Conservation (phyloP, 2,888 invertebrate species). For the Lamproptera curius region DNA sequence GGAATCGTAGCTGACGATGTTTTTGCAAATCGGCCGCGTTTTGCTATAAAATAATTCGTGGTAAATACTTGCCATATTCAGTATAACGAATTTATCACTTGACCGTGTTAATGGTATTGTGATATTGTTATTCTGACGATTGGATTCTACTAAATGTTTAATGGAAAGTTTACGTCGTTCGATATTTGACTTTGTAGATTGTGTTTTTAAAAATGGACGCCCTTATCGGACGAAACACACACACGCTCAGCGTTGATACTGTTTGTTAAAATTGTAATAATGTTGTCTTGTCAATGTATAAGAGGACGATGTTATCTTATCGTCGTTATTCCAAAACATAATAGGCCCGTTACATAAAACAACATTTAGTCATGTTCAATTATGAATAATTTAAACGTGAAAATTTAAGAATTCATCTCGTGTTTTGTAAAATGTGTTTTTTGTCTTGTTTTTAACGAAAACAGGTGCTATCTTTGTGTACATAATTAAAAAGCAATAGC, state of each 20-base stretch:
- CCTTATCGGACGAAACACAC: slow-evolving; percentile 12
- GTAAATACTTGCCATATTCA: not conserved
- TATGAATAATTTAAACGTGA: too few relatives aligned
- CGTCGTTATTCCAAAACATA: slow-evolving; percentile 15
- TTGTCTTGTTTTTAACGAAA: too few relatives aligned
- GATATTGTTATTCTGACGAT: slow-evolving; percentile 1
- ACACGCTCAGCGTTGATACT: not conserved
- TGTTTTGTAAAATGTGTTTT: too few relatives aligned
- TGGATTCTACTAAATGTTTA: slow-evolving; percentile 6
- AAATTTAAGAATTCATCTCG: too few relatives aligned
- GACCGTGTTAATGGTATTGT: slow-evolving; percentile 5
- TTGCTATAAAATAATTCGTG: slow-evolving; percentile 4
- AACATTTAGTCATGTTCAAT: too few relatives aligned
- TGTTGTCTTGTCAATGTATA: slow-evolving; percentile 4
- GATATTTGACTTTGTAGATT: slow-evolving; percentile 15
- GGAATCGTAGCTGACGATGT: not conserved
- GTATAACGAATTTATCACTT: slow-evolving; percentile 6
- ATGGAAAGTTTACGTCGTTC: slow-evolving; percentile 14
- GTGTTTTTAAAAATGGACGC: slow-evolving; percentile 12
- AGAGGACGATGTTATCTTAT: slow-evolving; percentile 16
- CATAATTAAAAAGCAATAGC: too few relatives aligned
- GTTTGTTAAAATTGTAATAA: slow-evolving; percentile 14
- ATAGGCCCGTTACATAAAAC: too few relatives aligned
- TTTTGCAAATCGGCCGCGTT: slow-evolving; percentile 2
- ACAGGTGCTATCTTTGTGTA: too few relatives aligned